Evolutionary conservation across 2,113 vertebrate species (phyloP).

Genomic region (Leptodactylus fuscus): DNA sequence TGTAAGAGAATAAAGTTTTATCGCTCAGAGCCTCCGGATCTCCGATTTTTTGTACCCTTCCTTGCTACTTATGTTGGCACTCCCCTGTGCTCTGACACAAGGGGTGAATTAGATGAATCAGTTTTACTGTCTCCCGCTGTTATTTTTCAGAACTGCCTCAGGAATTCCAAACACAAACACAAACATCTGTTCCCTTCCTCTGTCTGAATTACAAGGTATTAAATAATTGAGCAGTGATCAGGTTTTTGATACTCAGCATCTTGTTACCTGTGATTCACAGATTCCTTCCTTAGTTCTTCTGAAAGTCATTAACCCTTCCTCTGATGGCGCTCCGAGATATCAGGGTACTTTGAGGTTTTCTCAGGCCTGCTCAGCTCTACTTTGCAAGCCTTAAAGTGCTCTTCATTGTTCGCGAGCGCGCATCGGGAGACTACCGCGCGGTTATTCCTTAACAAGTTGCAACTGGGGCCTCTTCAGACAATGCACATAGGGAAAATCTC

Average conservation of each 20-base stretch:
- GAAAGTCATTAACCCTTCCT: conserved; percentile 40
- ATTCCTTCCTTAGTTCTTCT: conserved; percentile 17
- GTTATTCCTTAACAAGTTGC: conserved; percentile 7
- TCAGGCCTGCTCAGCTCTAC: not conserved
- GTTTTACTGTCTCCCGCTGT: conserved; percentile 44
- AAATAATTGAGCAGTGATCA: conserved; percentile 59
- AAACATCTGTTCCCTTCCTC: conserved; percentile 50
- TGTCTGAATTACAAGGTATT: conserved; percentile 52
- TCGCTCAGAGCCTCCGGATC: not conserved
- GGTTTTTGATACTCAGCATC: conserved; percentile 55
- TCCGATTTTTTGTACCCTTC: not conserved
- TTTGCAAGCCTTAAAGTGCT: not conserved
- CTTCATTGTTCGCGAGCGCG: not conserved
- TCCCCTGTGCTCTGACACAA: not conserved
- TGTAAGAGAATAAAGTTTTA: not conserved
- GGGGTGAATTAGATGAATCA: conserved; percentile 35
- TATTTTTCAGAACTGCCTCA: conserved; percentile 34
- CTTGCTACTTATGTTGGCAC: not conserved
- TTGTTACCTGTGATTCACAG: conserved; percentile 46
- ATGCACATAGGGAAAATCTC: conserved; percentile 16
- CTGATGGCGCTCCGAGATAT: not conserved
- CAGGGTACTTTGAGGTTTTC: not conserved
- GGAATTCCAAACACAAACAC: conserved; percentile 57
- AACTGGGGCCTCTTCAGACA: conserved; percentile 23
- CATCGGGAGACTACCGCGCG: not conserved